Base-by-base conservation (phyloP, 2,888 invertebrate species). In the Deilephila porcellus region DNA sequence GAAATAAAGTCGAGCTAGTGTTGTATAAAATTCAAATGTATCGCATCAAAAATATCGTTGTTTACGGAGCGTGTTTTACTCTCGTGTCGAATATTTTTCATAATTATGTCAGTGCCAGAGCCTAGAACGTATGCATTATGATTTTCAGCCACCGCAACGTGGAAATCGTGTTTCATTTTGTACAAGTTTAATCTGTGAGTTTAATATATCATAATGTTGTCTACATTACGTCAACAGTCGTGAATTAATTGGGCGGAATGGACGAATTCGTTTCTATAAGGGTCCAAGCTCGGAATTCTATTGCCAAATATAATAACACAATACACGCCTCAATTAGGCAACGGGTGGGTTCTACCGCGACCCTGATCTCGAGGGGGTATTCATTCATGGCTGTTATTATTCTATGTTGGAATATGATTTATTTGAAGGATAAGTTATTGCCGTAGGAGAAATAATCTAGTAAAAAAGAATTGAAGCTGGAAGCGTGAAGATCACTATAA, bases 291-390 rank as follows among this genome's bases (percentile, higher is more conserved):
- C 67, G 25, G 67, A 52, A 67, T 52, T 67, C 17, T 67, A 67
- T 67, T 45, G 52, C 14, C 67, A 67, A 67, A 52, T 25, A 67
- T 67, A 37, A 34, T 63, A 63, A 62, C 37, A 45, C 64, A 64
- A 29, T 67, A 67, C 67, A 52, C 45, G 67, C 52, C 67, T 52
- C 45, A 67, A 67, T 67, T 67, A 67, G 52, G 45, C 45, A 25
- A 45, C 14, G 25, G 45, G 52, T 67, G 67, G 25, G 25, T 45
- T 45, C 4, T 45, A 45, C 64, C 14, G 20, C 20, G 37, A 37
- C 67, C 25, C 52, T 52, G 67, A 67, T 67, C 67, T 67, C 67
- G 52, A 67, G 67, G 45, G 25, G 67, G 67, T 67, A 67, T 67
- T 67, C 67, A 67, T 67, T 67, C 67, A 52, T 67, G 67, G 17